Percentiles rank a stretch among this genome's conserved stretches.
These are phyloP conservation scores for Trichonephila clavata DNA, from an alignment of 1,140 invertebrate genomes.

Conservation along the genomic window DNA sequence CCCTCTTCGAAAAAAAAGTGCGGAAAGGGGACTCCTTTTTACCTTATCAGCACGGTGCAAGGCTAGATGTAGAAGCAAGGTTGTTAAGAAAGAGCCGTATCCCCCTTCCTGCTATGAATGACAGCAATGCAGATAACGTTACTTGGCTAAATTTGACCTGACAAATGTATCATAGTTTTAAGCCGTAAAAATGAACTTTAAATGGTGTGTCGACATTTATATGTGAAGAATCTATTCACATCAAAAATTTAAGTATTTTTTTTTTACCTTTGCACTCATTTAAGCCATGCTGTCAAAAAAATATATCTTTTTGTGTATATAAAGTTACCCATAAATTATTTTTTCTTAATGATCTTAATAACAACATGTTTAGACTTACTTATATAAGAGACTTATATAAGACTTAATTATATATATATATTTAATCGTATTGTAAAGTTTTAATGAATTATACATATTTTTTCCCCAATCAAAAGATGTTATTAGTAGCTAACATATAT, in stretches of 20 bases:
- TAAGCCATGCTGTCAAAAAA: not conserved
- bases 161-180: constrained; percentile 63
- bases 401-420: too few relatives aligned
- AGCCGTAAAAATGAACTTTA: constrained; percentile 29
- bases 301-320: not conserved
- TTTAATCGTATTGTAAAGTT: too few relatives aligned
- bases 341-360: too few relatives aligned
- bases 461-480: too few relatives aligned
- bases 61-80: constrained; percentile 4
- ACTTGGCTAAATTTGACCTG: constrained; percentile 30
- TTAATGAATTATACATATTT: too few relatives aligned
- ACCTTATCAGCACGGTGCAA: constrained; percentile 59
- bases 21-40: constrained; percentile 2
- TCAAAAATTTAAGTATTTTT: not conserved
- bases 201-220: constrained; percentile 24
- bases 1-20: constrained; percentile 30
- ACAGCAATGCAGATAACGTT: constrained; percentile 42
- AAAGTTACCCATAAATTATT: too few relatives aligned
- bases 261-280: not conserved
- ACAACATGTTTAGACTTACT: too few relatives aligned
- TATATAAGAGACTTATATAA: too few relatives aligned
- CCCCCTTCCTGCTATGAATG: constrained; percentile 7
- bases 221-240: not conserved
- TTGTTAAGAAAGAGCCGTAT: constrained; percentile 51
- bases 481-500: too few relatives aligned